Conservation (phyloP, 2,113 vertebrate genomes). For the Myiozetetes cayanensis region DNA sequence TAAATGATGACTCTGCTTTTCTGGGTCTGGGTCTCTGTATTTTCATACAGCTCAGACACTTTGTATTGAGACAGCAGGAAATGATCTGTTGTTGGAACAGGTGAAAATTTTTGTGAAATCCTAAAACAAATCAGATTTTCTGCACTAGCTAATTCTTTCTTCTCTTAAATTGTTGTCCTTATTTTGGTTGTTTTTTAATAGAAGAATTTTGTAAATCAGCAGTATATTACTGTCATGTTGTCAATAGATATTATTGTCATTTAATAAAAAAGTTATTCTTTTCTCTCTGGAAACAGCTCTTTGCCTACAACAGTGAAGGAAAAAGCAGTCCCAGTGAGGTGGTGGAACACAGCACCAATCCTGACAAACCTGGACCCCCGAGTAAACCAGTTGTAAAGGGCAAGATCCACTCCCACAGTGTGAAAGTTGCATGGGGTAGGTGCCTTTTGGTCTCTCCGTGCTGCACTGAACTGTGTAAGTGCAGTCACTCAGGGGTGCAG, state of each 20-base stretch:
- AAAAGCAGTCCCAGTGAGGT: conserved; percentile 76
- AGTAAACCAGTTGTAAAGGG: conserved; percentile 69
- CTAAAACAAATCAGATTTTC: not conserved
- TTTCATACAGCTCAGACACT: not conserved
- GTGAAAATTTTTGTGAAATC: not conserved
- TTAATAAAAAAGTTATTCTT: not conserved
- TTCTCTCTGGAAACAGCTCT: conserved; percentile 65
- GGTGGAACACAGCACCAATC: conserved; percentile 75
- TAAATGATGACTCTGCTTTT: not conserved
- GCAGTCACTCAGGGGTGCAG: not conserved
- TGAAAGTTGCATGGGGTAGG: conserved; percentile 79
- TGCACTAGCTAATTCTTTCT: not conserved
- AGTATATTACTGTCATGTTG: not conserved
- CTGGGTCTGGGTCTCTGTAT: not conserved
- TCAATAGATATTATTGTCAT: not conserved
- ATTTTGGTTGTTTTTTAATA: not conserved
- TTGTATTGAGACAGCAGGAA: not conserved
- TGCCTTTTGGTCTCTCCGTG: not conserved
- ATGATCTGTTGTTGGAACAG: not conserved
- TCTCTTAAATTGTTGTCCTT: not conserved
- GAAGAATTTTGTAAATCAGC: not conserved
- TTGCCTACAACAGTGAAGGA: conserved; percentile 78
- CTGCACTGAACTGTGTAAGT: not conserved
- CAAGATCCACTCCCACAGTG: conserved; percentile 71
- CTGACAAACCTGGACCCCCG: conserved; percentile 77